phyloP scores from a whole-genome alignment of 2,113 vertebrate species.

The Grantiella picta region DNA sequence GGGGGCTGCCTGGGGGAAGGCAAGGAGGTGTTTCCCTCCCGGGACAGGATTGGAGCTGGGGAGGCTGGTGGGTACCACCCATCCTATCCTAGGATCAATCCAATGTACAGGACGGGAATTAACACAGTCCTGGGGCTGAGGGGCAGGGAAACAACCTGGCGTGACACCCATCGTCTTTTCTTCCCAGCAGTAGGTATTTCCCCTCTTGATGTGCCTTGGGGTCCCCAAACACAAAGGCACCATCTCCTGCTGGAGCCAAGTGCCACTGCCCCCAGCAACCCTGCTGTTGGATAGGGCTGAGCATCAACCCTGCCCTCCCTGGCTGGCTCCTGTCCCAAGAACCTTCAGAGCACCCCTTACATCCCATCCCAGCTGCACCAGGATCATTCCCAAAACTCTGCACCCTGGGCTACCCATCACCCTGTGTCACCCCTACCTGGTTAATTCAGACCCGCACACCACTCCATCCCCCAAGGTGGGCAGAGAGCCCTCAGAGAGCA shows the following conservation, averaged over 20 bases:
- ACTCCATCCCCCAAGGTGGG: neutral
- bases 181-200: neutral
- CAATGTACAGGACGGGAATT: neutral
- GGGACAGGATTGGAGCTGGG: neutral
- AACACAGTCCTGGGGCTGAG: neutral
- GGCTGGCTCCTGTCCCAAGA: neutral
- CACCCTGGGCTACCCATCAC: neutral
- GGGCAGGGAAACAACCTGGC: neutral
- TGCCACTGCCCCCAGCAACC: accelerated
- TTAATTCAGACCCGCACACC: neutral
- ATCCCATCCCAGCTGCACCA: neutral
- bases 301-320: neutral
- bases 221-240: neutral
- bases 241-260: neutral
- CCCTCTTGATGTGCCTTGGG: neutral
- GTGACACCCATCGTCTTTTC: neutral
- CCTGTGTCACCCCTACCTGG: neutral
- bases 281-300: neutral
- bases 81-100: neutral
- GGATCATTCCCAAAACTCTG: neutral
- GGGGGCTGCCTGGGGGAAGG: neutral
- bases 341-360: neutral
- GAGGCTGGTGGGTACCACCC: neutral
- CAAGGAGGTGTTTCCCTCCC: neutral
- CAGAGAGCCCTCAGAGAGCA: neutral